Conservation (phyloP, 1,140 invertebrate genomes). For the Macrotrachela quadricornifera region DNA sequence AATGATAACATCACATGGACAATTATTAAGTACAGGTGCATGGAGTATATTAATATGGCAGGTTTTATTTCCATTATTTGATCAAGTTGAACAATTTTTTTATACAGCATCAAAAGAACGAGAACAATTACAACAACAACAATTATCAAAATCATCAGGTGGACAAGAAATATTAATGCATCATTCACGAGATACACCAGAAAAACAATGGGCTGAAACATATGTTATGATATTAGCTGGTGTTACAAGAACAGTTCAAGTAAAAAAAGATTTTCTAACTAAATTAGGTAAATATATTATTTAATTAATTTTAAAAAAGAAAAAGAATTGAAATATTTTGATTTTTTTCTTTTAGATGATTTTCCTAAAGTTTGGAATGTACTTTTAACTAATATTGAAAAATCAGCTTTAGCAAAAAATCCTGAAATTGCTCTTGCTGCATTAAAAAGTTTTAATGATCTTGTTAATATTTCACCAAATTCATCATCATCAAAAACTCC, state of each 20-base stretch:
- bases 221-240: constrained; percentile 55
- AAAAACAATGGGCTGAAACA: constrained; percentile 98
- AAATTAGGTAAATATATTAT: constrained; percentile 38
- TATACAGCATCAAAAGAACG: constrained; percentile 77
- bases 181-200: constrained; percentile 89
- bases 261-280: constrained; percentile 59
- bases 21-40: constrained; percentile 43
- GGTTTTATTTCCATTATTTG: constrained; percentile 79
- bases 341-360: constrained; percentile 34
- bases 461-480: constrained; percentile 33
- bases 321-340: background rate
- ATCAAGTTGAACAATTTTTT: constrained; percentile 68
- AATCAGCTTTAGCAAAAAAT: constrained; percentile 65
- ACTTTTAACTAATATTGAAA: constrained; percentile 74
- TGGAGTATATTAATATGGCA: constrained; percentile 45
- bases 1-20: constrained; percentile 78
- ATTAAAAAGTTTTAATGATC: constrained; percentile 81
- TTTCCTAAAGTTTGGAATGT: constrained; percentile 76
- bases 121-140: constrained; percentile 41
- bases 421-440: constrained; percentile 83
- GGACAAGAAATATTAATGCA: constrained; percentile 69
- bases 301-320: background rate
- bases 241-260: constrained; percentile 59
- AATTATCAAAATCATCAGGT: background rate
- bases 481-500: background rate